Base-by-base conservation (phyloP, 2,888 invertebrate genomes). In the Nomada ferruginata region DNA sequence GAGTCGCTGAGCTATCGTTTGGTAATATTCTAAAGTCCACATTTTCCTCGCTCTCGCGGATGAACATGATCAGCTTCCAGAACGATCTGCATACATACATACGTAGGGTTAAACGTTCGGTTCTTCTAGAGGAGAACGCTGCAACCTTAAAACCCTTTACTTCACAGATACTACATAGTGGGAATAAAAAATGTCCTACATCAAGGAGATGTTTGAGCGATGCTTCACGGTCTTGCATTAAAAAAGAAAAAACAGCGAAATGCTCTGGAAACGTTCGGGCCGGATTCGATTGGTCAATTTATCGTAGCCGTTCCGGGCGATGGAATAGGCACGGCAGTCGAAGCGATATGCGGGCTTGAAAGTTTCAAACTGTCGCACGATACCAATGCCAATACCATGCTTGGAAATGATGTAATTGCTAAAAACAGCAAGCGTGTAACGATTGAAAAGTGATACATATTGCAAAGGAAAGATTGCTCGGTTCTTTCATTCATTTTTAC, bases 361-460 rank as follows among this genome's bases (percentile, higher is more conserved):
- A 36, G 68, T 59, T 47, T 15, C 13, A 47, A 63, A 55, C 59
- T 20, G 70, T 53, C 64, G 53, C 65, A 74, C 77, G 47, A 82
- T 74, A 70, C 63, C 63, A 53, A 74, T 71, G 55, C 53, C 71
- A 15, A 65, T 61, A 63, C 65, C 57, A 26, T 57, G 57, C 26
- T 20, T 65, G 36, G 4, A 42, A 63, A 63, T 72, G 76, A 82
- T 74, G 85, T 53, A 82, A 85, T 69, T 63, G 53, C 7, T 84
- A 74, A 84, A 79, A 71, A 76, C 78, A 84, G 15, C 26, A n/a
- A 55, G 18, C 53, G 26, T 70, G 83, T 77, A 77, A 77, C 75
- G 20, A 11, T 55, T 55, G 52, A 66, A 42, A 63, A n/a, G 11
- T 7, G 36, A 36, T 36, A 13, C 13, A 36, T 29, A 42, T 20